These are phyloP conservation scores for Lordiphosa andalusiaca DNA, from an alignment of 2,888 invertebrate genomes.

Conservation along the genomic window DNA sequence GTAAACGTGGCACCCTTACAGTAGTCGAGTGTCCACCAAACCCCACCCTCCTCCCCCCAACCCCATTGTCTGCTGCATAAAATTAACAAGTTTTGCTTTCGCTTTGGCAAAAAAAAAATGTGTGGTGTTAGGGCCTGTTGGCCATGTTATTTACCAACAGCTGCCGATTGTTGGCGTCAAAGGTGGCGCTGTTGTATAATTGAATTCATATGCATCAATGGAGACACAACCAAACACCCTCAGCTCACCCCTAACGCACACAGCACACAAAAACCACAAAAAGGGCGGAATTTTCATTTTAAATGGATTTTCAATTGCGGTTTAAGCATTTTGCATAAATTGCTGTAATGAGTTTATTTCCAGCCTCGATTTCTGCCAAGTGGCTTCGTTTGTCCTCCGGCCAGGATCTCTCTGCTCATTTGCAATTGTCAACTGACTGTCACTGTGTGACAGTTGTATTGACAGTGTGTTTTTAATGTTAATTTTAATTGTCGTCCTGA, in stretches of 20 bases:
- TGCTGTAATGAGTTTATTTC: conserved; percentile 76
- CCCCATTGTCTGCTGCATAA: conserved; percentile 59
- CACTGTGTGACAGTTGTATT: conserved; percentile 57
- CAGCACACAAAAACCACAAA: conserved; percentile 26
- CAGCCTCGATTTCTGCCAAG: conserved; percentile 37
- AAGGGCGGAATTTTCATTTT: conserved; percentile 62
- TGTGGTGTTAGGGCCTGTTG: conserved; percentile 63
- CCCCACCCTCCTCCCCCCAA: too few relatives aligned
- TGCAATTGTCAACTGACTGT: conserved; percentile 68
- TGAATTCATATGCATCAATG: conserved; percentile 79
- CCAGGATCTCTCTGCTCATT: conserved; percentile 40
- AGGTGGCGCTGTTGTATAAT: conserved; percentile 77
- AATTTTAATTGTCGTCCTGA: conserved; percentile 58
- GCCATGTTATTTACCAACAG: conserved; percentile 40
- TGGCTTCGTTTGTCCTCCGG: conserved; percentile 50
- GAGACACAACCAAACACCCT: conserved; percentile 42
- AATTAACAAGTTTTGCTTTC: conserved; percentile 72
- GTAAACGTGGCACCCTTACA: conserved; percentile 59
- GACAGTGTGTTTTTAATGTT: conserved; percentile 63
- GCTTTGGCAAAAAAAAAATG: conserved; percentile 50
- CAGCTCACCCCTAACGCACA: conserved; percentile 22
- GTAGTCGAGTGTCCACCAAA: conserved; percentile 33
- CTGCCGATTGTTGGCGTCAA: conserved; percentile 49
- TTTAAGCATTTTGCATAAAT: conserved; percentile 78
- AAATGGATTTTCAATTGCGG: conserved; percentile 79